These are phyloP conservation scores for Nycticryphes semicollaris DNA, from an alignment of 2,113 vertebrate species.

Conservation along the genomic window DNA sequence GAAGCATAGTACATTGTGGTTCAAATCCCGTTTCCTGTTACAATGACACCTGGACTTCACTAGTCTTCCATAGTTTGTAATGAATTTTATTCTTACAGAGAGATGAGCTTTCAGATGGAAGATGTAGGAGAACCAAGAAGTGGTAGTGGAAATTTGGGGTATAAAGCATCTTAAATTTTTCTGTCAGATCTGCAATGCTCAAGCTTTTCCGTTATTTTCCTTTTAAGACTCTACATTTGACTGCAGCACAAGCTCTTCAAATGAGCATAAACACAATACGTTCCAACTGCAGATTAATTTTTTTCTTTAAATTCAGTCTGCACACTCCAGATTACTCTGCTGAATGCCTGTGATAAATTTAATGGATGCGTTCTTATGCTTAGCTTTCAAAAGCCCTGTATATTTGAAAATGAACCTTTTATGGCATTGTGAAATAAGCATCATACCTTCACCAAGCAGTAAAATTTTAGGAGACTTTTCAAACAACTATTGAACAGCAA, in stretches of 20 bases:
- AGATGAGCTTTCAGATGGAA: background rate
- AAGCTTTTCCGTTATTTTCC: background rate
- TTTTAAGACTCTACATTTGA: background rate
- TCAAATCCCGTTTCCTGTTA: background rate
- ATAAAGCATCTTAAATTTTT: background rate
- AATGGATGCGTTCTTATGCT: background rate
- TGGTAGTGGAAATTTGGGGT: background rate
- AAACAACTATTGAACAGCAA: background rate
- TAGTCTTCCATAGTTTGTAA: background rate
- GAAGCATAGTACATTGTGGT: background rate
- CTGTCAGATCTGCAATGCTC: background rate
- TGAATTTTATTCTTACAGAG: background rate
- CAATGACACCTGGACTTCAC: background rate
- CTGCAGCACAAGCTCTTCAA: background rate
- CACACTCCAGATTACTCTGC: background rate
- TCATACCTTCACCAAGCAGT: background rate
- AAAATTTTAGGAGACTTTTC: background rate
- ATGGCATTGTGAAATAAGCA: background rate
- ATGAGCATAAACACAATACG: background rate
- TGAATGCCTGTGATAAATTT: background rate
- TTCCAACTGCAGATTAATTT: background rate
- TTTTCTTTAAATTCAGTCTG: background rate
- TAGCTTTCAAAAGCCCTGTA: background rate
- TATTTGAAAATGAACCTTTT: constrained; percentile 1
- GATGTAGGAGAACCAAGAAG: background rate